Evolutionary conservation across 1,140 invertebrate genomes (phyloP).

Genomic region (Rhizoglyphus robini): DNA sequence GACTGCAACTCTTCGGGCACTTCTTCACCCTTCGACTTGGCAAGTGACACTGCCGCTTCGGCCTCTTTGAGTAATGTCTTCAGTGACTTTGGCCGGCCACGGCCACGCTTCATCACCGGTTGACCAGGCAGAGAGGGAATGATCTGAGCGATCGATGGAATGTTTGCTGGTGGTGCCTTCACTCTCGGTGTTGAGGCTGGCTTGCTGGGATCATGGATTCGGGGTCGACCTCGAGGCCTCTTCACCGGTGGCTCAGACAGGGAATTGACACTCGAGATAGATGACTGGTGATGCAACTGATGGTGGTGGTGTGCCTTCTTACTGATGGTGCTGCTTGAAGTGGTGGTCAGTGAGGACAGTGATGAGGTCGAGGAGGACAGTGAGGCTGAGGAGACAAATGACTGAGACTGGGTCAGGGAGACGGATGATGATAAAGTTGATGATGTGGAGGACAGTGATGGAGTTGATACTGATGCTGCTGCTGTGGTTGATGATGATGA

Average conservation of each 20-base stretch:
- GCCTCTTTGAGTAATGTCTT: not conserved
- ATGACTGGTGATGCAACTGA: too few species aligned
- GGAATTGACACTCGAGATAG: too few species aligned
- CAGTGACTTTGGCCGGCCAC: not conserved
- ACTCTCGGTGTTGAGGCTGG: not conserved
- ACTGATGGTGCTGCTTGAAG: not conserved
- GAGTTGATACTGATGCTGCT: not conserved
- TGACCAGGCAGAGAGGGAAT: not conserved
- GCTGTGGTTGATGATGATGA: not conserved
- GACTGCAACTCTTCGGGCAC: not conserved
- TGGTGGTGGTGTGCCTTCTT: not conserved
- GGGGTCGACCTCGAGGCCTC: not conserved
- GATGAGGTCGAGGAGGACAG: not conserved
- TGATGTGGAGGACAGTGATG: not conserved
- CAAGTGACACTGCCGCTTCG: not conserved
- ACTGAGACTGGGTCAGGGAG: too few species aligned
- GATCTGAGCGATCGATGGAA: not conserved
- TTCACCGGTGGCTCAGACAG: not conserved
- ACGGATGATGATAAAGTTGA: not conserved
- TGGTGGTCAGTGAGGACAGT: not conserved
- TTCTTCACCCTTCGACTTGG: not conserved
- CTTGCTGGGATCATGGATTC: not conserved
- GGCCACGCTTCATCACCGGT: not conserved
- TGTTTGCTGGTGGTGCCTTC: not conserved
- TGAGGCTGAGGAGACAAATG: too few species aligned